Evolutionary conservation across 37 sponge, comb jelly and placozoan genomes (phyloP), one percentile per base, ranked within the genome.

Genomic region (Ianthella basta): DNA sequence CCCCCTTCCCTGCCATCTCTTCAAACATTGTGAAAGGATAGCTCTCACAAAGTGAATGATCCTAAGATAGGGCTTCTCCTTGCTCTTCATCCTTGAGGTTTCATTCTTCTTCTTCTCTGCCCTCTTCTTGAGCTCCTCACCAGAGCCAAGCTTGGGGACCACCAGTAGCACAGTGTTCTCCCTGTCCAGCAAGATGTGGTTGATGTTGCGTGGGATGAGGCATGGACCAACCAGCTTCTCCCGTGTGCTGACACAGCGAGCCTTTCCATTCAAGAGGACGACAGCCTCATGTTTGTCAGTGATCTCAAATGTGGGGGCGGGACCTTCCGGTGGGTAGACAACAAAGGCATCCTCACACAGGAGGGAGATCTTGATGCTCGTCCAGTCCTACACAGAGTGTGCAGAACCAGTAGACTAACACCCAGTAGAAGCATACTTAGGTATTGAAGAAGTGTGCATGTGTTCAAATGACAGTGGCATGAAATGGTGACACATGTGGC

Each of bases 301-400:
- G 36, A 88, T 79, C 72, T 88, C 92, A 55, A 88, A 72, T 4
- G 83, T 54, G 5, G 84, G 89, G 0, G 30, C 59, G 20, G 89
- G 85, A 18, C 54, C 70, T 0, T 59, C 55, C 15, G 86, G 92
- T 8, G 79, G 64, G 14, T 84, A 53, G 14, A 68, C 80, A 25
- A 92, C 60, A 73, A 44, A 88, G 15, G 92, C 75, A 2, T 44
- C 60, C 44, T 83, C 92, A 74, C 86, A 88, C 81, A 92, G 50
- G 40, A 86, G 59, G 24, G 70, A 80, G 27, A 92, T 83, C 56
- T 86, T 86, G 55, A 38, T 85, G 18, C 39, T 75, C 4, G 88
- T 61, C 88, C 86, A 87, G 41, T 91, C 92, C 92, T 91, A 41
- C 18, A 20, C 50, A 44, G 50, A 44, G 8, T 44, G 6, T 44